phyloP scores from a whole-genome alignment of 2,888 invertebrate species.

The Stenurella melanura region DNA sequence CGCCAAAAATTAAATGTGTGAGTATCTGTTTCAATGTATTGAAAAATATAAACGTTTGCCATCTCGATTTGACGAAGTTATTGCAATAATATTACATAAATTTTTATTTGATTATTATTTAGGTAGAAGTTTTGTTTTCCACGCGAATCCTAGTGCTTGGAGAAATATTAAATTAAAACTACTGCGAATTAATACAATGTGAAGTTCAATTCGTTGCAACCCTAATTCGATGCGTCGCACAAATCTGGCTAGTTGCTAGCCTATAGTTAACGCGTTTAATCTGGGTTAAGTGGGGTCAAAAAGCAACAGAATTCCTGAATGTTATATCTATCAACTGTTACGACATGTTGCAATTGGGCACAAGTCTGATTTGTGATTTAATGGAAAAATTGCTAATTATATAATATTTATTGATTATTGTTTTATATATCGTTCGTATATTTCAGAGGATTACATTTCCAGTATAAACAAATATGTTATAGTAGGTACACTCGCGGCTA shows the following conservation, averaged over 20 bases:
- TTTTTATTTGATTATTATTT: too few relatives aligned
- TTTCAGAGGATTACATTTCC: not conserved
- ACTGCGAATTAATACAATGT: not conserved
- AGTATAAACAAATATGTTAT: not conserved
- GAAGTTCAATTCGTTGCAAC: constrained; percentile 40
- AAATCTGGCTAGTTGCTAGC: constrained; percentile 68
- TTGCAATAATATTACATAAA: too few relatives aligned
- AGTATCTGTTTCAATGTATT: too few relatives aligned
- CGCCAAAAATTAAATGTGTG: too few relatives aligned
- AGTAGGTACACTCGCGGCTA: too few relatives aligned
- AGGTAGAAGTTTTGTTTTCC: too few relatives aligned
- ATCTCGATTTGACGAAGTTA: too few relatives aligned
- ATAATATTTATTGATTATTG: constrained; percentile 12
- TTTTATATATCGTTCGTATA: not conserved
- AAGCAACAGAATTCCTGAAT: constrained; percentile 80
- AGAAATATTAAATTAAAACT: not conserved
- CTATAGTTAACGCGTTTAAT: constrained; percentile 76
- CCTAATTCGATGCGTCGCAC: constrained; percentile 54
- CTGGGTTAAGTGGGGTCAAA: constrained; percentile 86
- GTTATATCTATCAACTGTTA: constrained; percentile 58
- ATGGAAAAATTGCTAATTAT: constrained; percentile 45
- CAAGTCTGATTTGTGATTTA: constrained; percentile 51
- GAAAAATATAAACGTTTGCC: too few relatives aligned
- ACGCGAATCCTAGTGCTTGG: too few relatives aligned
- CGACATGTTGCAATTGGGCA: constrained; percentile 53